phyloP scores from a whole-genome alignment of 2,888 invertebrate genomes.

The Cheilosia pagana region DNA sequence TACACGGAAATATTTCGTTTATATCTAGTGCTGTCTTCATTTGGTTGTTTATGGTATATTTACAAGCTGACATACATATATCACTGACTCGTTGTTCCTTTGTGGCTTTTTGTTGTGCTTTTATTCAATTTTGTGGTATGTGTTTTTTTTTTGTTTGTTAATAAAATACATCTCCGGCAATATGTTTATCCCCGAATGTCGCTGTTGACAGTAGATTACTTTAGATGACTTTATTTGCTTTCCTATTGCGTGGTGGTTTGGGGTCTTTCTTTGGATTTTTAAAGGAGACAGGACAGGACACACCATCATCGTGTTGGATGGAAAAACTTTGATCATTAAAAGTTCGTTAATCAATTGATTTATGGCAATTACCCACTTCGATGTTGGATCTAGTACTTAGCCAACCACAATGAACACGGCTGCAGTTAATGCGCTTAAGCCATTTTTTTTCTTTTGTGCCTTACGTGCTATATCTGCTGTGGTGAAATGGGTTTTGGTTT shows the following conservation, averaged over 20 bases:
- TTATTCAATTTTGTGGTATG: slow-evolving; percentile 55
- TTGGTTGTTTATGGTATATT: slow-evolving; percentile 25
- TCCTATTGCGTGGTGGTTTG: background rate
- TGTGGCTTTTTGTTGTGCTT: slow-evolving; percentile 40
- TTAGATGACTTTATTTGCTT: slow-evolving; percentile 21
- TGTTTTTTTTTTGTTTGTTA: background rate
- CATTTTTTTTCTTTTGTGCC: slow-evolving; percentile 4
- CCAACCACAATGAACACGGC: background rate
- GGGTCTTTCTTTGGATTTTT: background rate
- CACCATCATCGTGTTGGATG: background rate
- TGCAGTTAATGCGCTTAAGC: slow-evolving; percentile 7
- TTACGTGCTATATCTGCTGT: slow-evolving; percentile 38
- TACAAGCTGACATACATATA: slow-evolving; percentile 49
- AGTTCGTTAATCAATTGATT: slow-evolving; percentile 69
- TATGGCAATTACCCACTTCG: slow-evolving; percentile 51
- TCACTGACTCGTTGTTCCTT: slow-evolving; percentile 39
- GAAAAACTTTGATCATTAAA: slow-evolving; percentile 52
- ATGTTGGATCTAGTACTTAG: background rate
- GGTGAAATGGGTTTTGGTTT: slow-evolving; percentile 23
- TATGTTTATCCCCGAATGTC: slow-evolving; percentile 26
- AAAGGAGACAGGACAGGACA: background rate
- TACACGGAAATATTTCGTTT: slow-evolving; percentile 33
- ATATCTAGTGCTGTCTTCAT: background rate
- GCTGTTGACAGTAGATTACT: slow-evolving; percentile 23
- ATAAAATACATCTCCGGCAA: slow-evolving; percentile 2